These are phyloP conservation scores for Tenrec ecaudatus DNA, from an alignment of 2,113 vertebrate genomes.

Conservation along the genomic window DNA sequence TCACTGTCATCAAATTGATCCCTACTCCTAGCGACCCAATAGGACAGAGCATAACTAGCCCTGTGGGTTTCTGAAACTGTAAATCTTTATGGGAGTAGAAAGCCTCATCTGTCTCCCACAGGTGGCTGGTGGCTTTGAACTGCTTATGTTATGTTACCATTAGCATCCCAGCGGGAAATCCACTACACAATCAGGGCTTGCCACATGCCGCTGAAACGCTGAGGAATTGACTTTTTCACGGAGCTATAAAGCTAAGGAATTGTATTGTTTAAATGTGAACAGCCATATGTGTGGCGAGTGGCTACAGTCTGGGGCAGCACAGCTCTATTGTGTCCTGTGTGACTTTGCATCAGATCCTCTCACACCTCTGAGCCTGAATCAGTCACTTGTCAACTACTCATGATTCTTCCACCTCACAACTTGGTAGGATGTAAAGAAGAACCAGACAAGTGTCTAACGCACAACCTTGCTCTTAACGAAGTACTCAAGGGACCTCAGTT, in stretches of 20 bases:
- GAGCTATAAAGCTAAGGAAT: not conserved
- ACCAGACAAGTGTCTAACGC: not conserved
- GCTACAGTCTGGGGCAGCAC: not conserved
- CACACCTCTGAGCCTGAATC: not conserved
- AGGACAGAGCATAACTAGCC: too few species aligned
- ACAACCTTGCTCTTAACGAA: conserved; percentile 18
- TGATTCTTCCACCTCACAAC: not conserved
- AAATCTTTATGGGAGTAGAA: too few species aligned
- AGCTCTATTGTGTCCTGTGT: not conserved
- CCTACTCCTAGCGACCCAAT: too few species aligned
- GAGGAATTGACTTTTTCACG: not conserved
- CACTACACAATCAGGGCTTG: not conserved
- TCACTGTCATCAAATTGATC: too few species aligned
- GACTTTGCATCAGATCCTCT: not conserved
- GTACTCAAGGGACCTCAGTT: not conserved
- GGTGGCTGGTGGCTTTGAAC: not conserved
- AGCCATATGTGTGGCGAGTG: not conserved
- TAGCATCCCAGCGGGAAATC: not conserved
- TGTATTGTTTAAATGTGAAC: not conserved
- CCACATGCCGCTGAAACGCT: not conserved
- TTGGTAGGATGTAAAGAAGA: not conserved
- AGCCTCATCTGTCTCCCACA: not conserved
- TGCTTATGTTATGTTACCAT: not conserved
- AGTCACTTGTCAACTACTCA: not conserved
- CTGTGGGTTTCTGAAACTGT: too few species aligned